phyloP scores from a whole-genome alignment of 1,140 invertebrate species.

The Drosophila leontia region DNA sequence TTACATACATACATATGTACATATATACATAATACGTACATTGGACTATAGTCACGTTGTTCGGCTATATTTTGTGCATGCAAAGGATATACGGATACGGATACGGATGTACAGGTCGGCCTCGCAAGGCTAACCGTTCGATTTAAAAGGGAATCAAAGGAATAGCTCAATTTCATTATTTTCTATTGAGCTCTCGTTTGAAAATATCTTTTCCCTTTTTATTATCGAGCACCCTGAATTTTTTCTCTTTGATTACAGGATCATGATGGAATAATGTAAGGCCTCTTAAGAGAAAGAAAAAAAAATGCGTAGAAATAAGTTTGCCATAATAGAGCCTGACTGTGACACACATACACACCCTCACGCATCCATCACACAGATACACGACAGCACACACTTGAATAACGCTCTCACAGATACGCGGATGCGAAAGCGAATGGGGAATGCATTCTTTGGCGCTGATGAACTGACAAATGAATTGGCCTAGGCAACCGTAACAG shows the following conservation, averaged over 20 bases:
- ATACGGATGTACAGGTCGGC: background rate
- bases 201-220: too few relatives aligned
- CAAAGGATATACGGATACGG: constrained; percentile 18
- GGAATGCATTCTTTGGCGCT: constrained; percentile 42
- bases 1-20: background rate
- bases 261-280: too few relatives aligned
- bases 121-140: background rate
- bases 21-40: background rate
- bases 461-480: constrained; percentile 56
- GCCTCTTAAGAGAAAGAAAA: too few relatives aligned
- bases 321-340: background rate
- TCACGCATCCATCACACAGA: constrained; percentile 23
- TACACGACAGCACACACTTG: background rate
- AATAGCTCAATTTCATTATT: too few relatives aligned
- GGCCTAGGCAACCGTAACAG: constrained; percentile 36
- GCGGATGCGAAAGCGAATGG: constrained; percentile 1
- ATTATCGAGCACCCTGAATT: too few relatives aligned
- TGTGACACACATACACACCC: constrained; percentile 10
- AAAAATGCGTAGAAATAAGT: background rate
- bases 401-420: constrained; percentile 21
- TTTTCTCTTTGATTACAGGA: too few relatives aligned
- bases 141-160: too few relatives aligned
- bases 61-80: constrained; percentile 67
- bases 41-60: constrained; percentile 67
- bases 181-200: too few relatives aligned